These are phyloP conservation scores for Ganaspis sp. DNA, from an alignment of 1,140 invertebrate species.

Conservation along the genomic window DNA sequence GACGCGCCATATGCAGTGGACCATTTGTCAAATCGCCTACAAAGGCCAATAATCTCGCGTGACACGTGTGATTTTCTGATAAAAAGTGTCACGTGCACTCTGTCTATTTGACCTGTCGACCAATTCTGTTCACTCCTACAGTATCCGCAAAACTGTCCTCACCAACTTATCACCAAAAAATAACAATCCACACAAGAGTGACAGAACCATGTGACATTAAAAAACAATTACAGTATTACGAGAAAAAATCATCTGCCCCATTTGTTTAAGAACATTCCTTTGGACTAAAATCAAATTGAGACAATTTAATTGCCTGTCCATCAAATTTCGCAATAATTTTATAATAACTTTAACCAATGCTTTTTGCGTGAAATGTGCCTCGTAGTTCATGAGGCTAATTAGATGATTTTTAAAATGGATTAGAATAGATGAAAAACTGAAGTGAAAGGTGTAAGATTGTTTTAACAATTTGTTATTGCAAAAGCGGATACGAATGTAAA, in stretches of 20 bases:
- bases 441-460: too few relatives aligned
- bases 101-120: slow-evolving; percentile 10
- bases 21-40: slow-evolving; percentile 63
- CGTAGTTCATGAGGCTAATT: neutral
- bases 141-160: neutral
- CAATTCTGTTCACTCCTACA: neutral
- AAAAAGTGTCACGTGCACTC: slow-evolving; percentile 62
- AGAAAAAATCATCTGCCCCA: too few relatives aligned
- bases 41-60: slow-evolving; percentile 64
- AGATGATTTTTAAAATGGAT: neutral
- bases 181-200: neutral
- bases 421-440: too few relatives aligned
- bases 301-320: too few relatives aligned
- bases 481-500: too few relatives aligned
- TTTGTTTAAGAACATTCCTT: too few relatives aligned
- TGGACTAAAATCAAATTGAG: neutral
- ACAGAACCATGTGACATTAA: neutral
- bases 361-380: too few relatives aligned
- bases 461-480: too few relatives aligned
- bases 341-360: too few relatives aligned
- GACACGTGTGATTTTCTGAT: slow-evolving; percentile 65
- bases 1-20: slow-evolving; percentile 70
- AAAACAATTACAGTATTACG: neutral
- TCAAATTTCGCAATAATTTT: too few relatives aligned
- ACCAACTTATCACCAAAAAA: neutral